Conservation (phyloP, 2,888 invertebrate genomes). For the Drosophila monieri region DNA sequence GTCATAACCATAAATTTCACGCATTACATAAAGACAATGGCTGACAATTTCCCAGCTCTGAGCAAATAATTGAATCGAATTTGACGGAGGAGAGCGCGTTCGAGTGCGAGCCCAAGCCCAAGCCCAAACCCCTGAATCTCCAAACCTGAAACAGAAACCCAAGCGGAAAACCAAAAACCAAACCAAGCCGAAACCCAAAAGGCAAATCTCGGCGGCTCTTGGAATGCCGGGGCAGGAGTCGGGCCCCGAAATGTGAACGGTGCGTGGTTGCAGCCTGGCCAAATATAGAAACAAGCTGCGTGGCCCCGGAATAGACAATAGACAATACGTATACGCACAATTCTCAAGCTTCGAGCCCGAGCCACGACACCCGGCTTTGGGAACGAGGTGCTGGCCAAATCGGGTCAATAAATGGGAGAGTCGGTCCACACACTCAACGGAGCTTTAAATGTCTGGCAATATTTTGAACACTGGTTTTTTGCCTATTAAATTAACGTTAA, state of each 20-base stretch:
- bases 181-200: slow-evolving; percentile 39
- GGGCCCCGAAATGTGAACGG: slow-evolving; percentile 43
- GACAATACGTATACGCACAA: slow-evolving; percentile 71
- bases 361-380: slow-evolving; percentile 6
- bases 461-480: background rate
- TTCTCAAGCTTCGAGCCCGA: slow-evolving; percentile 46
- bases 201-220: slow-evolving; percentile 64
- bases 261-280: slow-evolving; percentile 68
- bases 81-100: slow-evolving; percentile 47
- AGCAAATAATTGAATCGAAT: slow-evolving; percentile 70
- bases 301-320: slow-evolving; percentile 60
- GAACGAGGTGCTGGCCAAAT: slow-evolving; percentile 35
- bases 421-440: slow-evolving; percentile 8
- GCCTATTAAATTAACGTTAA: background rate
- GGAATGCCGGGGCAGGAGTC: slow-evolving; percentile 44
- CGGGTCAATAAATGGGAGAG: slow-evolving; percentile 43
- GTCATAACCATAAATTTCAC: slow-evolving; percentile 76
- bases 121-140: slow-evolving; percentile 7
- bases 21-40: slow-evolving; percentile 68
- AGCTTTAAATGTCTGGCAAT: background rate
- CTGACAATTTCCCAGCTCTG: slow-evolving; percentile 57
- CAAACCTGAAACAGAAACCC: slow-evolving; percentile 6
- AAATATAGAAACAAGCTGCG: slow-evolving; percentile 67
- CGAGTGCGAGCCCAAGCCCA: background rate
- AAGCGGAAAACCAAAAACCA: slow-evolving; percentile 8